Percentiles rank a stretch among this genome's conserved stretches.
These are phyloP conservation scores for Nesoenas mayeri DNA, from an alignment of 2,113 vertebrate species.

Conservation along the genomic window DNA sequence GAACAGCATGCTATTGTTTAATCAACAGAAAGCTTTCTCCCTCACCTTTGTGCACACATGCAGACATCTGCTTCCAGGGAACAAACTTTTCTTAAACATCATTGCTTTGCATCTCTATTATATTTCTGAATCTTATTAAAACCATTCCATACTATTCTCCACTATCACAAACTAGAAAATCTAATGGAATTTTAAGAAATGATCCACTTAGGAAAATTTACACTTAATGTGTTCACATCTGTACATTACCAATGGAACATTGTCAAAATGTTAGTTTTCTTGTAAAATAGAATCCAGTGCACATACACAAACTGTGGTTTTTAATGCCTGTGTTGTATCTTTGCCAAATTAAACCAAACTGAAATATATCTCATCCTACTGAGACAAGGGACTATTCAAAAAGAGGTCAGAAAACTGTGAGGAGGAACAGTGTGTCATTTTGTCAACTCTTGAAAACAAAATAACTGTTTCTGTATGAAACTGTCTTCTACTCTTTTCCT, in stretches of 20 bases:
- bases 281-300: background rate
- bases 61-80: slow-evolving; percentile 32
- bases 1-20: slow-evolving; percentile 7
- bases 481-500: background rate
- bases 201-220: background rate
- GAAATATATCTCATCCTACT: background rate
- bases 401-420: background rate
- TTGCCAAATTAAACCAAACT: background rate
- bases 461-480: background rate
- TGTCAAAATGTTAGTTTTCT: background rate
- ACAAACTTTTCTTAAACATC: background rate
- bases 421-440: background rate
- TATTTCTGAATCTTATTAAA: slow-evolving; percentile 15
- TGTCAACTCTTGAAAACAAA: background rate
- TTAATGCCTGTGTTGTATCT: background rate
- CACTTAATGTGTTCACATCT: background rate
- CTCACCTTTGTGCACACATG: background rate
- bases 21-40: background rate
- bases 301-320: background rate
- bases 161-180: background rate
- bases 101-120: background rate
- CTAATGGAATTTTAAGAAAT: background rate
- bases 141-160: background rate
- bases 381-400: background rate
- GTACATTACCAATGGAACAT: background rate